A percentile compares a stretch with the other conserved stretches of the same genome.
Conservation (phyloP, 1,140 invertebrate species). For the Polypedilum vanderplanki region DNA sequence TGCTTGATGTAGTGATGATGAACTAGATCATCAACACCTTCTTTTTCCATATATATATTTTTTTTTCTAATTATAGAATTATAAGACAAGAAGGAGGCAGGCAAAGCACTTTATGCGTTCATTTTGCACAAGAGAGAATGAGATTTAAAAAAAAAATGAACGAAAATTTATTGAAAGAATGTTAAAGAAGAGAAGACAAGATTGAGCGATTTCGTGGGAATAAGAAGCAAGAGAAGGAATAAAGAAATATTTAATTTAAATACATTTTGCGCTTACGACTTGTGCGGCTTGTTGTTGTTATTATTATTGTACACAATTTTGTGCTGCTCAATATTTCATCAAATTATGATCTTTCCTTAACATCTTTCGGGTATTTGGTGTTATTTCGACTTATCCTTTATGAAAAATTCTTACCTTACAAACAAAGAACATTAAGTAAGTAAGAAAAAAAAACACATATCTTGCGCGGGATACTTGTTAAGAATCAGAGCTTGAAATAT, state of each 20-base stretch:
- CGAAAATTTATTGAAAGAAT: neutral
- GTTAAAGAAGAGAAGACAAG: too few relatives aligned
- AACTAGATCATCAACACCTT: neutral
- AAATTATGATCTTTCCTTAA: constrained; percentile 16
- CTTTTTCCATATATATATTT: too few relatives aligned
- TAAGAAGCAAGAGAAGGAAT: neutral
- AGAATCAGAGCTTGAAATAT: constrained; percentile 26
- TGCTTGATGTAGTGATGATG: neutral
- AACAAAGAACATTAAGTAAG: constrained; percentile 22
- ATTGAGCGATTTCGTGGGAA: neutral
- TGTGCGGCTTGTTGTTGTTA: constrained; percentile 23
- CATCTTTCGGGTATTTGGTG: neutral
- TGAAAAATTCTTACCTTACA: neutral
- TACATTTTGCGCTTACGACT: constrained; percentile 16
- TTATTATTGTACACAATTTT: neutral
- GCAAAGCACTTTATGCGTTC: neutral
- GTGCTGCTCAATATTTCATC: constrained; percentile 4
- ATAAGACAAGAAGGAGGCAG: neutral
- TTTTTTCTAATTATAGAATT: neutral
- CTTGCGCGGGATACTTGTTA: neutral
- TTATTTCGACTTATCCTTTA: neutral
- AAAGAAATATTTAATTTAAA: constrained; percentile 17
- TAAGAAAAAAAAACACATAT: neutral
- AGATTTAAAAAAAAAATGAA: neutral
- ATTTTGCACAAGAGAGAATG: neutral